These are phyloP conservation scores for Mycteria americana DNA, from an alignment of 2,797 vertebrate genomes.

Conservation along the genomic window DNA sequence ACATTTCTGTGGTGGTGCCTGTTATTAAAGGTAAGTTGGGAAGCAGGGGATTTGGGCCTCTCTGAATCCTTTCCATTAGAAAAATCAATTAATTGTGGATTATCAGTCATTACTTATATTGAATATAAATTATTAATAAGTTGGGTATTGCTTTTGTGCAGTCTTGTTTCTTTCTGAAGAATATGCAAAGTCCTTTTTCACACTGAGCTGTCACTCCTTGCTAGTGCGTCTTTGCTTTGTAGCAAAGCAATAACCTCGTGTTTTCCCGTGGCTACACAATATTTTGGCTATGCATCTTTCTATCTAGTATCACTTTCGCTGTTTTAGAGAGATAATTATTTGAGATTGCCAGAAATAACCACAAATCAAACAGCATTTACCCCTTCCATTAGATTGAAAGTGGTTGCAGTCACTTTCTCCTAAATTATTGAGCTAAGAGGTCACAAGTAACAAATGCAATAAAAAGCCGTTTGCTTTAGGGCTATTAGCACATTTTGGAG, in stretches of 20 bases:
- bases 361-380: conserved; percentile 17
- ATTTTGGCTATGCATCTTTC: not conserved
- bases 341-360: conserved; percentile 26
- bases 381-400: conserved; percentile 15
- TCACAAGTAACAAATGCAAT: conserved; percentile 7
- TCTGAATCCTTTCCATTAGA: not conserved
- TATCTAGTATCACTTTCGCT: not conserved
- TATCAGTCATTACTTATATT: not conserved
- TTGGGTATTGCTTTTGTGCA: not conserved
- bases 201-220: not conserved
- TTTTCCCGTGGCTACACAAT: not conserved
- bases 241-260: not conserved
- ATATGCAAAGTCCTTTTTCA: not conserved
- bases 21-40: not conserved
- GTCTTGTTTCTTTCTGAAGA: not conserved
- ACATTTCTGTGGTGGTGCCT: not conserved
- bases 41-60: not conserved
- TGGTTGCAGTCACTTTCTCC: not conserved
- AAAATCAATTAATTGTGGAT: not conserved
- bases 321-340: conserved; percentile 29
- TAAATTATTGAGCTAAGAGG: conserved; percentile 11
- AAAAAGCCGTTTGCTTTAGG: conserved; percentile 34
- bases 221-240: not conserved
- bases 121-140: not conserved
- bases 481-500: conserved; percentile 42